phyloP scores from a whole-genome alignment of 2,797 vertebrate species.

The Pseudocheirus occidentalis region DNA sequence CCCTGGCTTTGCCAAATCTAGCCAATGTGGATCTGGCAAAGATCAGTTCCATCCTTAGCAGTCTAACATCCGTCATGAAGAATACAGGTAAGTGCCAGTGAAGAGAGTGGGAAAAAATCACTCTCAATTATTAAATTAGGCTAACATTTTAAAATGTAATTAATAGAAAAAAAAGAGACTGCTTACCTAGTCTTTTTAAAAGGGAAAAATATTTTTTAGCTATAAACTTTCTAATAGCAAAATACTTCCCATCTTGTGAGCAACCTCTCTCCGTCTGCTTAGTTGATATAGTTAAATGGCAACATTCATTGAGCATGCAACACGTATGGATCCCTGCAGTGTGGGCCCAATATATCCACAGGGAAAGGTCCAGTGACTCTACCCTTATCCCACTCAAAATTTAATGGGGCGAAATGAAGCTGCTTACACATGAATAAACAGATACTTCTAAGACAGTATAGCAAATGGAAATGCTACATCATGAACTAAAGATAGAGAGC shows the following conservation, averaged over 20 bases:
- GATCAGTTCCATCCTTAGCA: constrained; percentile 98
- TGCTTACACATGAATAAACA: background rate
- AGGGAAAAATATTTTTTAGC: background rate
- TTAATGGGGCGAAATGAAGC: background rate
- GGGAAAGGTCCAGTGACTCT: background rate
- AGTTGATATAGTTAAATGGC: background rate
- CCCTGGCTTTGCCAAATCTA: constrained; percentile 89
- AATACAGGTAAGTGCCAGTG: constrained; percentile 89
- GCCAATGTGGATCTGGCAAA: constrained; percentile 98
- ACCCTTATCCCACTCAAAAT: background rate
- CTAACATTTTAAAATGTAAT: constrained; percentile 49
- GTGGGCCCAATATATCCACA: background rate
- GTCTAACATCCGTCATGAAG: constrained; percentile 97
- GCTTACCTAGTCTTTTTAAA: constrained; percentile 43
- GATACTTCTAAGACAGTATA: background rate
- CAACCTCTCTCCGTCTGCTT: background rate
- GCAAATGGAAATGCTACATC: background rate
- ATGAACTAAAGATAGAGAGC: background rate
- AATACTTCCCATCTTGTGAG: background rate
- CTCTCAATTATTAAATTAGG: background rate
- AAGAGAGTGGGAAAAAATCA: background rate
- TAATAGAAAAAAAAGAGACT: background rate
- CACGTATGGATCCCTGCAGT: background rate
- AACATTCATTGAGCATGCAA: background rate
- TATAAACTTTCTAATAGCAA: constrained; percentile 37